Evolutionary conservation across 1,140 invertebrate genomes (phyloP).

Genomic region (Vollenhovia emeryi): DNA sequence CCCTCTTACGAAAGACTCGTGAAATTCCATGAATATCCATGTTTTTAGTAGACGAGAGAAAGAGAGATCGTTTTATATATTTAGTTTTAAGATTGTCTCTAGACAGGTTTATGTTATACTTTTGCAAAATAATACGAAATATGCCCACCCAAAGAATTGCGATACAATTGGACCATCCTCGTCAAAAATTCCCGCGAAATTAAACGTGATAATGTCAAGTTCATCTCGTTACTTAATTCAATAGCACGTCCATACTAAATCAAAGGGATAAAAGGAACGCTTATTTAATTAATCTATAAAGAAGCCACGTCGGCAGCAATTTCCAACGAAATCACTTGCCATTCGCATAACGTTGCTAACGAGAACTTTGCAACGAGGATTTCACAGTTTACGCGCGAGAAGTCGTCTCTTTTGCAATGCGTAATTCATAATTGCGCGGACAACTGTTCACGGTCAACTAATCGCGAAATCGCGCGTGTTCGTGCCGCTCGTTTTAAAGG

Average conservation of each 20-base stretch:
- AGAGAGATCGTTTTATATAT: background rate
- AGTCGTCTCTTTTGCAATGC: background rate
- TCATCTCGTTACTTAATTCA: background rate
- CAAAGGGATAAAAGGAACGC: background rate
- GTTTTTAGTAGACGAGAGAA: background rate
- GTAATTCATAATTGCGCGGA: background rate
- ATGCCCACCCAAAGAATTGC: background rate
- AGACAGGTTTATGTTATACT: background rate
- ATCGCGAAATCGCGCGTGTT: background rate
- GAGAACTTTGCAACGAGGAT: background rate
- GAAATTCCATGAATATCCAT: constrained; percentile 27
- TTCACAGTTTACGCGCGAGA: background rate
- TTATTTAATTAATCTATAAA: background rate
- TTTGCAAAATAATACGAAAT: background rate
- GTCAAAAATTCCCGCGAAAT: background rate
- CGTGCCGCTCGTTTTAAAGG: background rate
- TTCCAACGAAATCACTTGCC: background rate
- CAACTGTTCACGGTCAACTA: background rate
- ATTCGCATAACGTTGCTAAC: background rate
- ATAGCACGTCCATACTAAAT: background rate
- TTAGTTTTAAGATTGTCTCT: background rate
- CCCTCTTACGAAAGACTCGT: constrained; percentile 3
- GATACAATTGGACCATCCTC: background rate
- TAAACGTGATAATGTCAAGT: background rate
- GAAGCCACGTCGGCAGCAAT: background rate